These are phyloP conservation scores for Orchestia grillus DNA, from an alignment of 1,140 invertebrate genomes.

Conservation along the genomic window DNA sequence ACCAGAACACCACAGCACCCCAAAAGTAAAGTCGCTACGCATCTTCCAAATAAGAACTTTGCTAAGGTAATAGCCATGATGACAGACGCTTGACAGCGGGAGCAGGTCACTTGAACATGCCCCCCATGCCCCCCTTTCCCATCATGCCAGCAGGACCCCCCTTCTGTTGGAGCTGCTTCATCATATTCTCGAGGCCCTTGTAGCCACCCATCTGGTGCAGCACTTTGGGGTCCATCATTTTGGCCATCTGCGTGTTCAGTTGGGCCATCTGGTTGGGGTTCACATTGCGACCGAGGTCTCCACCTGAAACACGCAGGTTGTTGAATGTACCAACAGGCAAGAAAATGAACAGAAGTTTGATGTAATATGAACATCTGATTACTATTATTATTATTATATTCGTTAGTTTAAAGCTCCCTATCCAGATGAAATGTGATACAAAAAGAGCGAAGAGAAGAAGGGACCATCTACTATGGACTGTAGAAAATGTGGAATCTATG, in stretches of 20 bases:
- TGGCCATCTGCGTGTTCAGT: slow-evolving; percentile 99
- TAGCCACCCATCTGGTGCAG: slow-evolving; percentile 85
- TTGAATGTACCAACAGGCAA: no score
- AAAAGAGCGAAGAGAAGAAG: no score
- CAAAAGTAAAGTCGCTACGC: slow-evolving; percentile 12
- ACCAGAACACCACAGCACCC: not conserved
- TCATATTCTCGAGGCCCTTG: slow-evolving; percentile 96
- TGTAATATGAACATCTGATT: no score
- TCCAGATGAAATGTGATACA: no score
- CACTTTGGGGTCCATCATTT: slow-evolving; percentile 99
- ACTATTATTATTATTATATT: no score
- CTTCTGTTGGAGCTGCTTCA: slow-evolving; percentile 93
- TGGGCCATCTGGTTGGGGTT: slow-evolving; percentile 99
- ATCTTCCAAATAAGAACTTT: not conserved
- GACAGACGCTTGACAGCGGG: not conserved
- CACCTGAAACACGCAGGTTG: slow-evolving; percentile 75
- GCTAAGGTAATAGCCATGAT: not conserved
- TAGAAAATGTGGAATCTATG: no score
- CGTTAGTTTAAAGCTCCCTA: no score
- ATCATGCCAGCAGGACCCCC: slow-evolving; percentile 72
- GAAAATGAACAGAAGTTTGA: no score
- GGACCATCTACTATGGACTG: no score
- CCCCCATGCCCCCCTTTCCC: slow-evolving; percentile 62
- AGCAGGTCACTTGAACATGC: slow-evolving; percentile 37
- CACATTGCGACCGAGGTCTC: slow-evolving; percentile 98